Base-by-base conservation (phyloP, 2,113 vertebrate genomes). In the Gnathonemus longibarbis region DNA sequence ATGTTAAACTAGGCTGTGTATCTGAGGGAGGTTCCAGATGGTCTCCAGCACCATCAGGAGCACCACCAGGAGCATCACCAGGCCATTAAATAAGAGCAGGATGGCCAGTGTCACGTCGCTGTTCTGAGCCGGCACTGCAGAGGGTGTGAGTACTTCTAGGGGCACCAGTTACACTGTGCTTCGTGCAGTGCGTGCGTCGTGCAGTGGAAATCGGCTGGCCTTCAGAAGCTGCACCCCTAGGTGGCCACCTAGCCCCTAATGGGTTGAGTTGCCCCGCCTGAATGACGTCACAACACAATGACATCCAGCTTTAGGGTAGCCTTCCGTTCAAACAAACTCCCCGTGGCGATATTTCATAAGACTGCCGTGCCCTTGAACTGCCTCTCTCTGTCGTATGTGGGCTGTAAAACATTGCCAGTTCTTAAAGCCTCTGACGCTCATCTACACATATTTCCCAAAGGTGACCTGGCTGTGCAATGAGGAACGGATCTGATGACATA, bases 1-100 rank as follows among this genome's bases (percentile, higher is more conserved):
- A n/a, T 62, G 24, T 62, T 27, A 62, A 35, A 93, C n/a, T 52
- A 94, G 19, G 0, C 56, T 92, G 39, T 91, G 92, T 31, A 94
- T 92, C 91, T 89, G 92, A 21, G 94, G 94, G 27, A 95, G 90
- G 91, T 93, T 90, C 93, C 92, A 90, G 45, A 92, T 80, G 0
- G 94, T 94, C 27, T 95, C 94, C 91, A 92, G 90, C 1, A 95
- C 89, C 0, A 95, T 88, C 86, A 95, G 92, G 10, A 92, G 90
- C 1, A 95, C 89, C 0, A 95, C 88, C 86, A 95, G 92, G 10
- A 92, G 90, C 1, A 95, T 88, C 0, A 95, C 88, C 86, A 95
- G 92, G 11, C 95, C 95, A 19, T 50, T 50, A 50, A 62, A 62
- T 62, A 62, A n/a, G 24, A 62, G 58, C 56, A 2, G 21, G 17